A percentile compares a stretch with the other conserved stretches of the same genome.
phyloP scores from a whole-genome alignment of 2,797 vertebrate genomes.

The Selene dorsalis region DNA sequence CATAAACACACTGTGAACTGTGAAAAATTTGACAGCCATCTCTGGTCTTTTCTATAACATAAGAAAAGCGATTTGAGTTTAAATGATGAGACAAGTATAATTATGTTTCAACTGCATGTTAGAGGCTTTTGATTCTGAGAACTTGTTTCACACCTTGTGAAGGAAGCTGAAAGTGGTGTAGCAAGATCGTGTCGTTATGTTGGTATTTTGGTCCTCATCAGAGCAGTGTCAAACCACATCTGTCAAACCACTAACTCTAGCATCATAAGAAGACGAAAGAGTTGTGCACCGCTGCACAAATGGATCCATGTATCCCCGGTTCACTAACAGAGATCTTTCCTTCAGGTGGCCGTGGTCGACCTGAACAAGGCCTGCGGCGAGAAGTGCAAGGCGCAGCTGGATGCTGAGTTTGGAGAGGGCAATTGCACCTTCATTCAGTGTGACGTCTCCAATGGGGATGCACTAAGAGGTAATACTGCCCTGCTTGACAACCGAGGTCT shows the following conservation, averaged over 20 bases:
- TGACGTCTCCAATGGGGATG: conserved; percentile 89
- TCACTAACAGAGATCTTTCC: not conserved
- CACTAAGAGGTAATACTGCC: conserved; percentile 87
- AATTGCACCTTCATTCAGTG: conserved; percentile 89
- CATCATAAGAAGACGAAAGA: too few species aligned
- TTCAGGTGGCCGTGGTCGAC: conserved; percentile 91
- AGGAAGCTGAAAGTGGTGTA: not conserved
- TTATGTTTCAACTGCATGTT: not conserved
- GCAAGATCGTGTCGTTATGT: not conserved
- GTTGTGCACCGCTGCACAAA: too few species aligned
- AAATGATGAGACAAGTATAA: not conserved
- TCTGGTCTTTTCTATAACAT: too few species aligned
- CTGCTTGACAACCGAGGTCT: not conserved
- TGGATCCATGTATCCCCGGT: too few species aligned
- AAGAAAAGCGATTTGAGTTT: not conserved
- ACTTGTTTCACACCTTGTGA: conserved; percentile 5
- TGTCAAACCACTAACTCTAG: conserved; percentile 3
- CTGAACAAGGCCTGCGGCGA: conserved; percentile 86
- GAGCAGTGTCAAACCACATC: not conserved
- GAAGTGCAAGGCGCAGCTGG: conserved; percentile 86
- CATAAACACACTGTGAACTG: too few species aligned
- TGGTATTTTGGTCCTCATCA: not conserved
- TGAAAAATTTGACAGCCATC: too few species aligned
- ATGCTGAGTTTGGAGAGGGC: conserved; percentile 87
- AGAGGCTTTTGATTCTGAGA: not conserved